phyloP scores from a whole-genome alignment of 2,888 invertebrate species.

The Cantharis rufa region DNA sequence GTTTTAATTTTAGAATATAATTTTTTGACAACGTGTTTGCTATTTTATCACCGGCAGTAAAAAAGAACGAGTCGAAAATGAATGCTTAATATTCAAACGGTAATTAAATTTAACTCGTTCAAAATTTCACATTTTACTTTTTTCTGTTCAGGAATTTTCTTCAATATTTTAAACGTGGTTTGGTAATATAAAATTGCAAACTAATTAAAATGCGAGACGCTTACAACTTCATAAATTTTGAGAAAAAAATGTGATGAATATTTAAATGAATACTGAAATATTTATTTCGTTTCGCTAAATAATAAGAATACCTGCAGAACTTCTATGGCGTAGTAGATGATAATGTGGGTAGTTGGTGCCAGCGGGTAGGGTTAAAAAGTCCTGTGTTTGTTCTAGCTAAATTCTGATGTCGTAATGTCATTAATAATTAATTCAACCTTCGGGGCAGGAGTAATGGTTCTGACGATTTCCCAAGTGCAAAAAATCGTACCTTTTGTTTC shows the following conservation, averaged over 20 bases:
- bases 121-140: not conserved
- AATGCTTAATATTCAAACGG: not conserved
- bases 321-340: not conserved
- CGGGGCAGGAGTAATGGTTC: not conserved
- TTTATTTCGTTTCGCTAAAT: not conserved
- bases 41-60: not conserved
- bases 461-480: not conserved
- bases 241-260: not conserved
- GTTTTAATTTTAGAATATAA: not conserved
- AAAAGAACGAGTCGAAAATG: not conserved
- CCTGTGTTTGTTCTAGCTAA: not conserved
- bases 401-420: not conserved
- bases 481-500: not conserved
- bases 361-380: not conserved
- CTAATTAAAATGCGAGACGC: not conserved
- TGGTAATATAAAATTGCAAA: not conserved
- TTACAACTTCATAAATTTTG: not conserved
- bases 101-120: not conserved
- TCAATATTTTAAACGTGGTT: not conserved
- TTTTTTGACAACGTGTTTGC: constrained; percentile 5
- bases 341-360: not conserved
- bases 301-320: not conserved
- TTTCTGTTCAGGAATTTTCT: not conserved
- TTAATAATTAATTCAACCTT: not conserved
- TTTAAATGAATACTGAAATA: not conserved